Base-by-base conservation (phyloP, 2,113 vertebrate species). In the Ornithorhynchus anatinus region DNA sequence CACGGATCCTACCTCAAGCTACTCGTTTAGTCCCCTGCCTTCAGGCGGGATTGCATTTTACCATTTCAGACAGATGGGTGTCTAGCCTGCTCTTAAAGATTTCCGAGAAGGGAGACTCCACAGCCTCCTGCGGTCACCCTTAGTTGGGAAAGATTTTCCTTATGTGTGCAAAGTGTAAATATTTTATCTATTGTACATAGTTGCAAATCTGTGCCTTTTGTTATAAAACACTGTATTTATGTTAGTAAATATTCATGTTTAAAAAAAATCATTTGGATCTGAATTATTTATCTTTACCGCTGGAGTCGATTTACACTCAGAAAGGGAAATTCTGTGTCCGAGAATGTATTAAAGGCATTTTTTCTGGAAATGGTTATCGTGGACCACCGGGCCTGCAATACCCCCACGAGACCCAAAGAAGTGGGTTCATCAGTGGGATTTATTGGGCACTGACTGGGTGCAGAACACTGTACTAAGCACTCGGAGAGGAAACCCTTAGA, bases 171-270 rank as follows among this genome's bases (percentile, higher is more conserved):
- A 92, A 92, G 75, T 96, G 95, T 96, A 95, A 84, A 95, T 93
- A 93, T 33, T 90, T 93, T 89, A 35, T 86, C 85, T 84, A 91
- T 92, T 94, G 93, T 95, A 96, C 93, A 95, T 95, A 94, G 94
- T 92, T 94, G 89, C 17, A 84, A 92, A 89, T 89, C 92, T 92
- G 93, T 96, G 94, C 94, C 93, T 96, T 96, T 95, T 96, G 93
- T 94, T 95, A 95, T 93, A 95, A 94, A 91, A 94, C 92, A 84
- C 91, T 92, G 91, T 95, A 95, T 96, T 96, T 96, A 95, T 96
- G 95, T 95, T 93, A 95, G 92, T 95, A 96, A 96, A 93, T 92
- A 91, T 94, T 90, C 93, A 69, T 90, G 89, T 92, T 93, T 92
- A 88, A 72, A 89, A 89, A 91, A 92, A 89, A 80, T 71, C 1